Percentiles rank a stretch among this genome's conserved stretches.
phyloP scores from a whole-genome alignment of 2,797 vertebrate species.

The Buceros bicornis region DNA sequence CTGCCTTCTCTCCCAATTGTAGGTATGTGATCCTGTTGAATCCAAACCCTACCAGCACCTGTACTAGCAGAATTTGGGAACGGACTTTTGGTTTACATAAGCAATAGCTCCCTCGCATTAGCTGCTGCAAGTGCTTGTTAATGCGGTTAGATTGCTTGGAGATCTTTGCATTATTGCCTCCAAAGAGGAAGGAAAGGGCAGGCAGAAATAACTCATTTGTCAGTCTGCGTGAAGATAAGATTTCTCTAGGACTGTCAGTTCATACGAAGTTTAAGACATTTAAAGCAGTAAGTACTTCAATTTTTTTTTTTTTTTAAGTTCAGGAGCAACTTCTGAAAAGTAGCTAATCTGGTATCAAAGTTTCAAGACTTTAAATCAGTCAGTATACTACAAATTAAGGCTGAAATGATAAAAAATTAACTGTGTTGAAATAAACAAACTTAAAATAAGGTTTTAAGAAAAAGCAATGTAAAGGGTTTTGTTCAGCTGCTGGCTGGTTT shows the following conservation, averaged over 20 bases:
- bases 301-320: not conserved
- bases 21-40: not conserved
- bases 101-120: not conserved
- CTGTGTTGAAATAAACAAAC: not conserved
- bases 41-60: not conserved
- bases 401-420: not conserved
- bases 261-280: not conserved
- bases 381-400: not conserved
- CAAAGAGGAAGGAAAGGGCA: conserved; percentile 66
- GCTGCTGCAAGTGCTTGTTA: conserved; percentile 15
- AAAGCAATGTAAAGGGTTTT: not conserved
- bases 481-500: not conserved
- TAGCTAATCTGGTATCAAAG: not conserved
- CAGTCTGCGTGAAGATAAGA: conserved; percentile 15
- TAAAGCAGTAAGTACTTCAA: not conserved
- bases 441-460: not conserved
- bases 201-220: conserved; percentile 66
- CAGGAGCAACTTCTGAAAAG: not conserved
- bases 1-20: not conserved
- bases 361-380: not conserved
- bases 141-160: conserved; percentile 29
- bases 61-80: not conserved
- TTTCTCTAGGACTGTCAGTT: not conserved
- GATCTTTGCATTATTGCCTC: conserved; percentile 58
- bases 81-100: not conserved